A percentile compares a stretch with the other conserved stretches of the same genome.
Evolutionary conservation across 2,888 invertebrate species (phyloP).

Genomic region (Neocrepidodera transversa): DNA sequence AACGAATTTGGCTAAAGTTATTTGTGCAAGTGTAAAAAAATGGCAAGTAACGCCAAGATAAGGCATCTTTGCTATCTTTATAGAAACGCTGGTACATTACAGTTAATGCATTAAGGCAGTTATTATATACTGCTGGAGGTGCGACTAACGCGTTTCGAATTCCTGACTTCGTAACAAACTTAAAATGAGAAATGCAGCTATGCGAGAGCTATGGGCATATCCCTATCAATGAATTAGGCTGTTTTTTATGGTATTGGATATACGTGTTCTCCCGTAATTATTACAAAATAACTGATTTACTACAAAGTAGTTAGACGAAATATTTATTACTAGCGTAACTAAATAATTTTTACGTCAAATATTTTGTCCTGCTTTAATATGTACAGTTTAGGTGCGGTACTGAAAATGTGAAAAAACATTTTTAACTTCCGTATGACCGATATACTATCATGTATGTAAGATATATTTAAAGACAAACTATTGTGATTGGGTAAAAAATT

Average conservation of each 20-base stretch:
- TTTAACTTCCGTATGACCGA: too few species aligned
- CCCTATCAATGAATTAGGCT: constrained; percentile 16
- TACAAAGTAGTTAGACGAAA: too few species aligned
- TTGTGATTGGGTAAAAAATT: too few species aligned
- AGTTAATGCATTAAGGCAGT: constrained; percentile 31
- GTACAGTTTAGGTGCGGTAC: too few species aligned
- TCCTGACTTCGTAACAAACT: constrained; percentile 37
- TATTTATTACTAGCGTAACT: too few species aligned
- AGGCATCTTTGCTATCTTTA: constrained; percentile 33
- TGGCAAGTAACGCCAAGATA: constrained; percentile 25
- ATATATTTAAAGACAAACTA: too few species aligned
- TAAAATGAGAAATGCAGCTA: constrained; percentile 21
- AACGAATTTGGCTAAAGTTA: constrained; percentile 16
- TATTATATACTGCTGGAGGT: constrained; percentile 38
- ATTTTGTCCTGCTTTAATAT: too few species aligned
- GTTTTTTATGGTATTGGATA: constrained; percentile 8
- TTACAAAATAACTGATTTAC: too few species aligned
- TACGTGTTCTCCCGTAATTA: not conserved
- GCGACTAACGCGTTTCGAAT: constrained; percentile 45
- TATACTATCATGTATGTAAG: too few species aligned
- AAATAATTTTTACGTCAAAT: too few species aligned
- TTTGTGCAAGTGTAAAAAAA: constrained; percentile 20
- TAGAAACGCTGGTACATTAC: constrained; percentile 30
- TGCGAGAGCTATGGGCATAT: constrained; percentile 20
- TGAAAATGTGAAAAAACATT: too few species aligned